A percentile compares a stretch with the other conserved stretches of the same genome.
phyloP scores from a whole-genome alignment of 1,140 invertebrate genomes.

The Trichonephila inaurata region DNA sequence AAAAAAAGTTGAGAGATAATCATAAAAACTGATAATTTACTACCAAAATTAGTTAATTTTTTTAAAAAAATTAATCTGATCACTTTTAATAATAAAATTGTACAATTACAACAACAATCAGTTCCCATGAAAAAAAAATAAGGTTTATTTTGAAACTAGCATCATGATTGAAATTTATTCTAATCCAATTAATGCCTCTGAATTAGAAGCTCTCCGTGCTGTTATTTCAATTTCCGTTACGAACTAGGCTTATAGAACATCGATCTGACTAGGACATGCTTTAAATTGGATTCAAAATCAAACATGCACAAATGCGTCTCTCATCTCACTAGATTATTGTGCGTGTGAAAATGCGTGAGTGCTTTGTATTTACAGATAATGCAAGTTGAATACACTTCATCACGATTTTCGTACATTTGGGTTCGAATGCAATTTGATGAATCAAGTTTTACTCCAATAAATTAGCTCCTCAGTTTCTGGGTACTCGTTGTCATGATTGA shows the following conservation, averaged over 20 bases:
- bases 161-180: not conserved
- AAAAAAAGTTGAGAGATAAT: too few relatives aligned
- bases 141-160: not conserved
- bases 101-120: too few relatives aligned
- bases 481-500: not conserved
- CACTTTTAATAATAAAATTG: too few relatives aligned
- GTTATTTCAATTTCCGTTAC: not conserved
- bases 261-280: not conserved
- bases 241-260: not conserved
- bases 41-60: too few relatives aligned
- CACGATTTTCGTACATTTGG: slow-evolving; percentile 11
- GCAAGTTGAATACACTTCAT: slow-evolving; percentile 16
- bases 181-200: not conserved
- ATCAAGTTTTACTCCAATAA: not conserved
- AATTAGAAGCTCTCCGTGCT: not conserved
- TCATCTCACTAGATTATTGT: not conserved
- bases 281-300: slow-evolving; percentile 18
- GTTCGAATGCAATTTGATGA: not conserved
- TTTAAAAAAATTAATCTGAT: too few relatives aligned
- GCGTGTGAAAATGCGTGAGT: not conserved
- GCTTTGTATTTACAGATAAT: not conserved
- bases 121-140: too few relatives aligned
- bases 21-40: too few relatives aligned
- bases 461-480: not conserved
- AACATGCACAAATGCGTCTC: not conserved